Conservation (phyloP, 2,113 vertebrate species). For the Oncorhynchus nerka region DNA sequence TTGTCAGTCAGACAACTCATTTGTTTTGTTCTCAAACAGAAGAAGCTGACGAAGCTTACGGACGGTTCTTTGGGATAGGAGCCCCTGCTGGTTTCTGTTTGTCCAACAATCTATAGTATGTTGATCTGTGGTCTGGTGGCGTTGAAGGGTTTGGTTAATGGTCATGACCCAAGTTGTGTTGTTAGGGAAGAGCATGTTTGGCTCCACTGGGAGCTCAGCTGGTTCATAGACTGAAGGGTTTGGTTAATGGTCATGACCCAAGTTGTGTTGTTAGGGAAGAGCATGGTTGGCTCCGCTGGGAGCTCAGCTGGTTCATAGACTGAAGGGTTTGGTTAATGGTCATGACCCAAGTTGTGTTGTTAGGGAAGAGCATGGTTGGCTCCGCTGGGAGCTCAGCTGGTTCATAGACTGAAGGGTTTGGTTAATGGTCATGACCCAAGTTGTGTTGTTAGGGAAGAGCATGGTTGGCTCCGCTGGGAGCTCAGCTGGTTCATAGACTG, state of each 20-base stretch:
- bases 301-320: neutral
- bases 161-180: conserved; percentile 2
- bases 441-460: neutral
- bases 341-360: too few relatives aligned
- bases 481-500: neutral
- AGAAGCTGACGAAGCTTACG: conserved; percentile 1
- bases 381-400: too few relatives aligned
- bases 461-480: neutral
- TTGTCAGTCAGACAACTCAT: conserved; percentile 36
- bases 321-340: neutral
- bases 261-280: too few relatives aligned
- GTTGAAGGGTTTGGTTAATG: conserved; percentile 11
- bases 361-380: too few relatives aligned
- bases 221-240: too few relatives aligned
- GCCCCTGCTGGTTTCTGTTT: conserved; percentile 18
- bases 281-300: too few relatives aligned
- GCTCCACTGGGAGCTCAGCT: neutral
- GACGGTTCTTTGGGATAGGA: conserved; percentile 21
- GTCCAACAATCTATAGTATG: conserved; percentile 34
- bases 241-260: too few relatives aligned
- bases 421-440: conserved; percentile 2
- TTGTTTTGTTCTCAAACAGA: conserved; percentile 40
- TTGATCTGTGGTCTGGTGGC: neutral
- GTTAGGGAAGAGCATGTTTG: neutral
- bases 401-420: conserved; percentile 9